Evolutionary conservation across 2,888 invertebrate species (phyloP).

Genomic region (Alcis repandata): DNA sequence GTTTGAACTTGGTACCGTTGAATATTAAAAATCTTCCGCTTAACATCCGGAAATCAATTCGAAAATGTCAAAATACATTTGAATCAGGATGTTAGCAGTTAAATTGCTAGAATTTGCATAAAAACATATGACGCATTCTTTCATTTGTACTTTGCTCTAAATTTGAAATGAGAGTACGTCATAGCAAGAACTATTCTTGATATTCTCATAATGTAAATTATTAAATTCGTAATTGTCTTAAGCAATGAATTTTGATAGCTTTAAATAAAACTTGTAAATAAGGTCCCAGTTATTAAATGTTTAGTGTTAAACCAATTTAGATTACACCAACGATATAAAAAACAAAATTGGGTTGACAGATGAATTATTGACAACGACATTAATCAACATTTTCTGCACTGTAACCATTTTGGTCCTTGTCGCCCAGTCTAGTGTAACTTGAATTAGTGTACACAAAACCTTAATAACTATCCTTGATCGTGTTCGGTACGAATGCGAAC

Average conservation of each 20-base stretch:
- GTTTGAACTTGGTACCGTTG: slow-evolving; percentile 32
- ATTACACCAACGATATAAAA: no score
- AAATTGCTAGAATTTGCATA: slow-evolving; percentile 22
- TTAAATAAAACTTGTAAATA: no score
- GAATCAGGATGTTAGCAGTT: slow-evolving; percentile 29
- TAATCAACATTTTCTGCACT: no score
- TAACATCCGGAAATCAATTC: slow-evolving; percentile 30
- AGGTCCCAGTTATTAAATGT: no score
- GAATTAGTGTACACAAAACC: background rate
- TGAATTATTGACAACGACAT: no score
- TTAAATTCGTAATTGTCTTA: background rate
- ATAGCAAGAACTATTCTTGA: background rate
- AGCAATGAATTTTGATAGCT: no score
- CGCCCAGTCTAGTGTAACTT: no score
- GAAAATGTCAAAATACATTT: slow-evolving; percentile 28
- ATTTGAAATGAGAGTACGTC: background rate
- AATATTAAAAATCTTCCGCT: slow-evolving; percentile 26
- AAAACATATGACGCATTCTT: slow-evolving; percentile 8
- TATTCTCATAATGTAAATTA: no score
- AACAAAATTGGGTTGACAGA: no score
- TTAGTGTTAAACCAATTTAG: no score
- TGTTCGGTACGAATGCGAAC: background rate
- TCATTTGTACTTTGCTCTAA: slow-evolving; percentile 9
- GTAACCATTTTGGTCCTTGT: no score
- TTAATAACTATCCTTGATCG: background rate